Base-by-base conservation (phyloP, 2,888 invertebrate species). In the Agriopis aurantiaria region DNA sequence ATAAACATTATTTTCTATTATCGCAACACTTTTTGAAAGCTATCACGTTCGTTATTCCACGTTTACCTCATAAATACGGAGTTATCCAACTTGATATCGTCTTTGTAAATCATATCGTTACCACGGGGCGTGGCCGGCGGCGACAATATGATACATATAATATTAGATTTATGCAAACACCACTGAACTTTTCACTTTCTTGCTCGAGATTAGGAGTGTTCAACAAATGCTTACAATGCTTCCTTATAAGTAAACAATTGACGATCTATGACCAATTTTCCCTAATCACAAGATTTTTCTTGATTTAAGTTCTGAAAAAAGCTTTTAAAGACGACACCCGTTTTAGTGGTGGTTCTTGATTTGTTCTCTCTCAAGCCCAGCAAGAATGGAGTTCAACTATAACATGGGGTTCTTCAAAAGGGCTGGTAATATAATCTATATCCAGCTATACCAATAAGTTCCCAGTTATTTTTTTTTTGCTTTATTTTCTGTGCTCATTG, bases 131-230 rank as follows among this genome's bases (percentile, higher is more conserved):
- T 3, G 33, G 63, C 66, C 62, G 49, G 10, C 59, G 70, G 48
- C 69, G 61, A 41, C 65, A 45, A 52, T 57, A 43, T 62, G 57
- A 62, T 41, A 51, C 60, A 60, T 51, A 51, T 5, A 17, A 49
- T 23, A 7, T 9, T 11, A n/a, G 49, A 46, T 68, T 58, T 65
- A 65, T 52, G 65, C 17, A 41, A 64, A 69, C 64, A 51, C 68
- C 14, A 57, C 12, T 62, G 65, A 65, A 69, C 61, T 69, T 69
- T 69, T 69, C 69, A 69, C 69, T 69, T 62, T 61, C 65, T 61
- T 69, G 62, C 41, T 10, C 23, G 57, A 69, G 60, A 69, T 69
- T 65, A 65, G 60, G 64, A 65, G 46, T 52, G 53, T 68, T 45
- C 49, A 52, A 56, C 61, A 62, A 40, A 14, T 52, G 52, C 45